These are phyloP conservation scores for Indicator maculatus DNA, from an alignment of 2,113 vertebrate species.

Conservation along the genomic window DNA sequence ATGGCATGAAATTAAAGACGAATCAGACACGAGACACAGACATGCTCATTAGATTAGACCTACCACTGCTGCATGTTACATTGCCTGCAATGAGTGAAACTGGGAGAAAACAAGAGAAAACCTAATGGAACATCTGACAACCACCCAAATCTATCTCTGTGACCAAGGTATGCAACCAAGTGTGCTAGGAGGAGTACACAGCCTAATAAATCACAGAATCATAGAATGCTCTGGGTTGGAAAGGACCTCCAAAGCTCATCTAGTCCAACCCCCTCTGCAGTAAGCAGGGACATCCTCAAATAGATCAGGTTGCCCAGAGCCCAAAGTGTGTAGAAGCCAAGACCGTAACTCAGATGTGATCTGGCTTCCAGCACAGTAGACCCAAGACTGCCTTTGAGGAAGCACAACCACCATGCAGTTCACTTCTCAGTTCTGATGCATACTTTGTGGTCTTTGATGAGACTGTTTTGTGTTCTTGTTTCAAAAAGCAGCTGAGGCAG, in stretches of 20 bases:
- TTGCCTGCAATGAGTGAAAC: background rate
- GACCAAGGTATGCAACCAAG: background rate
- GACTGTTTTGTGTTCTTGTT: background rate
- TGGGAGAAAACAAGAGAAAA: background rate
- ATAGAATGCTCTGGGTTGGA: too few species aligned
- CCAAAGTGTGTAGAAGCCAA: background rate
- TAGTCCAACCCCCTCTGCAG: too few species aligned
- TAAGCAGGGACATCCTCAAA: too few species aligned
- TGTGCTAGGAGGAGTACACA: background rate
- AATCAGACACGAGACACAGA: background rate
- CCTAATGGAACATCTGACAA: background rate
- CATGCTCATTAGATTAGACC: background rate
- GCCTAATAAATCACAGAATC: background rate
- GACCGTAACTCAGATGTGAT: background rate
- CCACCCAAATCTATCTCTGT: background rate
- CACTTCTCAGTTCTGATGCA: background rate
- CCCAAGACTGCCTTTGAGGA: background rate
- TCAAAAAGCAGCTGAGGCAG: background rate
- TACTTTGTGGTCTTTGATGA: background rate
- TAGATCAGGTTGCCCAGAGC: too few species aligned
- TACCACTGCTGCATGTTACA: background rate
- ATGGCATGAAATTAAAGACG: slow-evolving; percentile 2
- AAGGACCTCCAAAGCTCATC: too few species aligned
- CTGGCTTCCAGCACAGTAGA: background rate
- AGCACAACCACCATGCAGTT: background rate